Evolutionary conservation across 2,113 vertebrate genomes (phyloP).

Genomic region (Spermophilus dauricus): DNA sequence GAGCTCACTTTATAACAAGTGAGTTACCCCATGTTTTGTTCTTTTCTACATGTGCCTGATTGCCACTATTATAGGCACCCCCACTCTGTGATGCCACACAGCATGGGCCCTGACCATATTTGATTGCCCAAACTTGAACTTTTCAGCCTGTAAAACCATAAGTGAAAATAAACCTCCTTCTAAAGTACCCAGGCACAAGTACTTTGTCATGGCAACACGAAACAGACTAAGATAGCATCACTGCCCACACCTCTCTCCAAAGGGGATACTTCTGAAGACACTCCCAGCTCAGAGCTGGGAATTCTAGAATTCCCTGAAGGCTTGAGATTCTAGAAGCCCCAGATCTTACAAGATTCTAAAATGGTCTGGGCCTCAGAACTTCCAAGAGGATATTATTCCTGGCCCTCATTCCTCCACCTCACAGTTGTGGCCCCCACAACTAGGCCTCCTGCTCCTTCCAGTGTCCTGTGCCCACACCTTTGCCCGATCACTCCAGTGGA

Average conservation of each 20-base stretch:
- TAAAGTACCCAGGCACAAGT: not conserved
- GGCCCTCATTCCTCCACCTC: not conserved
- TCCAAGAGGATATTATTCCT: not conserved
- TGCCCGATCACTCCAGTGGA: slow-evolving; percentile 93
- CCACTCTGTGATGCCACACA: not conserved
- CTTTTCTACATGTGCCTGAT: not conserved
- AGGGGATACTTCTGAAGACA: not conserved
- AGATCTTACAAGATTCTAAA: slow-evolving; percentile 6
- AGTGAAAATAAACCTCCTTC: not conserved
- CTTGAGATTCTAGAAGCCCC: not conserved
- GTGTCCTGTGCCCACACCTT: slow-evolving; percentile 85
- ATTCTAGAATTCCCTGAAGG: not conserved
- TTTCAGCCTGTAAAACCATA: not conserved
- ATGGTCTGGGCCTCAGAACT: not conserved
- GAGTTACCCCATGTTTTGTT: not conserved
- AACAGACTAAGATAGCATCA: not conserved
- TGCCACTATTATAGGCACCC: not conserved
- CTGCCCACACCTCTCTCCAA: not conserved
- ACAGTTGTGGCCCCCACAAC: not conserved
- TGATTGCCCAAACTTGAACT: not conserved
- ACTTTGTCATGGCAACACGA: not conserved
- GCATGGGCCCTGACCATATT: not conserved
- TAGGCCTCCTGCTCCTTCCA: not conserved
- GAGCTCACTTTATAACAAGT: not conserved
- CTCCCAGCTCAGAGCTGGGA: not conserved